A percentile compares a stretch with the other conserved stretches of the same genome.
Evolutionary conservation across 2,797 vertebrate species (phyloP).

Genomic region (Channa striata): DNA sequence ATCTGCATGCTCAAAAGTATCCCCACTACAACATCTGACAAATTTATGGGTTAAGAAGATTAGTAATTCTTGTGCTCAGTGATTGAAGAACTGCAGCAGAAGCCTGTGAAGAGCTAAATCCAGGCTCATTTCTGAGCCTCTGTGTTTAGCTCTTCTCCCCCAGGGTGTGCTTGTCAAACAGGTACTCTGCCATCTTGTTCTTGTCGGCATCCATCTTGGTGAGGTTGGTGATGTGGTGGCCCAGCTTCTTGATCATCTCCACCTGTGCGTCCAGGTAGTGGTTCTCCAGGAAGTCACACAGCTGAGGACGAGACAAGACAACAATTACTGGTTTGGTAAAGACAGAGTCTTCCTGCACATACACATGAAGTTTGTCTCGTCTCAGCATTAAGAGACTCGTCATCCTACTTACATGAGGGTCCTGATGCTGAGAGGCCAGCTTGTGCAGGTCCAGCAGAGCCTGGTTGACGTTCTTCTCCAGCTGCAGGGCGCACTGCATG

Average conservation of each 20-base stretch:
- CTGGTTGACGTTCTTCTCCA: slow-evolving; percentile 94
- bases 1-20: no score
- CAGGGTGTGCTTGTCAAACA: slow-evolving; percentile 92
- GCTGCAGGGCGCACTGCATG: slow-evolving; percentile 90
- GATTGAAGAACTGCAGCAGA: background rate
- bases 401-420: slow-evolving; percentile 86
- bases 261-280: slow-evolving; percentile 95
- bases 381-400: no score
- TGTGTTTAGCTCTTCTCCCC: slow-evolving; percentile 66
- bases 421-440: slow-evolving; percentile 80
- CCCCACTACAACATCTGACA: background rate
- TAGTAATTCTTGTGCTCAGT: background rate
- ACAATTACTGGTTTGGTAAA: background rate
- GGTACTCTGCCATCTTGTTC: slow-evolving; percentile 92
- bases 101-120: background rate
- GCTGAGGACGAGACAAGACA: slow-evolving; percentile 65
- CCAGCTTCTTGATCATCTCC: slow-evolving; percentile 92
- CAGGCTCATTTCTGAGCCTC: background rate
- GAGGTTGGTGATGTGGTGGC: slow-evolving; percentile 82
- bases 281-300: slow-evolving; percentile 94
- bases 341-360: no score
- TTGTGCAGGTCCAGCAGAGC: slow-evolving; percentile 90
- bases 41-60: background rate
- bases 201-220: slow-evolving; percentile 88
- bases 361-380: no score